These are phyloP conservation scores for Ladona fulva DNA, from an alignment of 1,140 invertebrate genomes.

Conservation along the genomic window DNA sequence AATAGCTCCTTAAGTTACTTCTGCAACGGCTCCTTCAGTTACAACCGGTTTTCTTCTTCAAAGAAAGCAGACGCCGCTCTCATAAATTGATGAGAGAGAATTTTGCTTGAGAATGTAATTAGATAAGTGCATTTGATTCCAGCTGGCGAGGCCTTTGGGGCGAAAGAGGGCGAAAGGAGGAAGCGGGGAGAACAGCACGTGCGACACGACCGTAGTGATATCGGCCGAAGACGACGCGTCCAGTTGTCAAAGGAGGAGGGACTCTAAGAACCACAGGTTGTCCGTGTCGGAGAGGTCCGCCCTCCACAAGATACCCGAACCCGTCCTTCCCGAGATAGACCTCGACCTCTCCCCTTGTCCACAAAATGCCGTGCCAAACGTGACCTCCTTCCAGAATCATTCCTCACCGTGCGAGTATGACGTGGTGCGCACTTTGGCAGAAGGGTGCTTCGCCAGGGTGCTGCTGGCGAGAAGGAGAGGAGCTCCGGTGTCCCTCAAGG, in stretches of 20 bases:
- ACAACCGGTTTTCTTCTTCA: too few species aligned
- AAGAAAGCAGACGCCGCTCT: too few species aligned
- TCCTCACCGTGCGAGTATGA: conserved; percentile 43
- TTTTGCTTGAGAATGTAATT: too few species aligned
- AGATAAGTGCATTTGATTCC: background rate
- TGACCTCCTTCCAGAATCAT: background rate
- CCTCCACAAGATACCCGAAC: background rate
- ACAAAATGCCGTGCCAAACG: background rate
- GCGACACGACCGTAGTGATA: background rate
- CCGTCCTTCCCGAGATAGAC: background rate
- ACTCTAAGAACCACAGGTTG: background rate
- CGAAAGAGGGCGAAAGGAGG: background rate
- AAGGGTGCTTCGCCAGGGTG: conserved; percentile 62
- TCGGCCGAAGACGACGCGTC: background rate
- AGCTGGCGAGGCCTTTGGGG: background rate
- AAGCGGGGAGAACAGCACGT: background rate
- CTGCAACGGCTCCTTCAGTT: too few species aligned
- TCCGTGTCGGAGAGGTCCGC: background rate
- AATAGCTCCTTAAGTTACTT: too few species aligned
- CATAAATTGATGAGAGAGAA: too few species aligned
- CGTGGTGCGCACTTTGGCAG: conserved; percentile 51
- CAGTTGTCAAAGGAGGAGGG: background rate
- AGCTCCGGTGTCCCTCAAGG: conserved; percentile 54
- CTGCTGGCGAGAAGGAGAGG: conserved; percentile 45
- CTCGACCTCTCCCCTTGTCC: background rate